These are phyloP conservation scores for Drosophila prolongata DNA, from an alignment of 2,888 invertebrate genomes.

Conservation along the genomic window DNA sequence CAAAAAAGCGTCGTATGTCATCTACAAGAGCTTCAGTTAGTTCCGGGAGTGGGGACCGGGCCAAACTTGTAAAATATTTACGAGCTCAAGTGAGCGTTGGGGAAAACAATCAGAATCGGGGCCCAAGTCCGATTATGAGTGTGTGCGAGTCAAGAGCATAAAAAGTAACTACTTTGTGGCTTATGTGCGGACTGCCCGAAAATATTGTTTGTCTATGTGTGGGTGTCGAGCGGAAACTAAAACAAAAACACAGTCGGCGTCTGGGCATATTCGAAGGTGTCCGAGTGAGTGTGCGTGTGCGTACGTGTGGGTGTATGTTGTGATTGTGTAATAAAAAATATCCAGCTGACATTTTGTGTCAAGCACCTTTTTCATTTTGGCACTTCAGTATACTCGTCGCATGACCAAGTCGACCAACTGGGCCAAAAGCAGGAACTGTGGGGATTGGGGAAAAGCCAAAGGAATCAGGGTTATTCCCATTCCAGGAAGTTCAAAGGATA, in stretches of 20 bases:
- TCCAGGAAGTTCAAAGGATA: conserved; percentile 8
- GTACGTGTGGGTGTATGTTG: conserved; percentile 50
- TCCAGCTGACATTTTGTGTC: conserved; percentile 81
- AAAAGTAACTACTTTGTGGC: conserved; percentile 80
- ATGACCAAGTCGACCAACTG: conserved; percentile 50
- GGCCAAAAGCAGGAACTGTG: background rate
- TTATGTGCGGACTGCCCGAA: conserved; percentile 62
- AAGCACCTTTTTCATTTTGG: conserved; percentile 81
- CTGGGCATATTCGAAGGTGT: conserved; percentile 38
- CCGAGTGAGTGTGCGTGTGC: conserved; percentile 22
- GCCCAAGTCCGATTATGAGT: conserved; percentile 6
- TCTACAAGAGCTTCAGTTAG: conserved; percentile 73
- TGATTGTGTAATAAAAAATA: conserved; percentile 79
- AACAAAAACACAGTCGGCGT: conserved; percentile 36
- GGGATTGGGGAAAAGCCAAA: conserved; percentile 6
- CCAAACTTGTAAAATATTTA: conserved; percentile 78
- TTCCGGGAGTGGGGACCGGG: conserved; percentile 20
- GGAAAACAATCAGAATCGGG: conserved; percentile 30
- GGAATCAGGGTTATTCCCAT: conserved; percentile 6
- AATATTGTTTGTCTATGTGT: conserved; percentile 27
- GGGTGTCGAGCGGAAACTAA: conserved; percentile 25
- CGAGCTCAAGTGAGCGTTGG: conserved; percentile 69
- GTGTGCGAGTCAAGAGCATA: conserved; percentile 47
- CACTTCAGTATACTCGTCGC: conserved; percentile 60
- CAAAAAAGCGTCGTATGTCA: conserved; percentile 68